Evolutionary conservation across 2,888 invertebrate genomes (phyloP).

Genomic region (Nephrocerus scutellatus): DNA sequence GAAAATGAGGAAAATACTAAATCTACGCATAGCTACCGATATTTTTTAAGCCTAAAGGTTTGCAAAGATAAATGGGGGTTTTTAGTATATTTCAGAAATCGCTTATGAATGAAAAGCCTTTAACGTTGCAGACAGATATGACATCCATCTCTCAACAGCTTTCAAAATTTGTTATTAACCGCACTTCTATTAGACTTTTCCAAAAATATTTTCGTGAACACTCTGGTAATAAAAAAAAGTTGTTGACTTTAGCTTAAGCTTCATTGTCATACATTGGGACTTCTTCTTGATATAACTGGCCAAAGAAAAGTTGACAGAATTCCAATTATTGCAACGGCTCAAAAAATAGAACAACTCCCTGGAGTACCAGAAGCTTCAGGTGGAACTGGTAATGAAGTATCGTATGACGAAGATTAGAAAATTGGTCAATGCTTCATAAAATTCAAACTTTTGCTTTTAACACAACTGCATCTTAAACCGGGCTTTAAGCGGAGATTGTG

Average conservation of each 20-base stretch:
- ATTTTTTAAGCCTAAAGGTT: no score
- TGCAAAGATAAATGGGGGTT: no score
- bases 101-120: no score
- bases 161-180: no score
- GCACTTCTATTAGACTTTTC: background rate
- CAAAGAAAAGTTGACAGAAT: constrained; percentile 9
- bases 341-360: constrained; percentile 8
- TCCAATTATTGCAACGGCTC: constrained; percentile 5
- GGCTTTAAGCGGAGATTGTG: constrained; percentile 7
- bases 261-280: constrained; percentile 4
- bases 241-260: background rate
- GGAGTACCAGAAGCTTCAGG: constrained; percentile 9
- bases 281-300: no score
- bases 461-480: constrained; percentile 8
- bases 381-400: constrained; percentile 10
- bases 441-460: constrained; percentile 7
- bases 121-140: constrained; percentile 8
- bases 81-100: no score
- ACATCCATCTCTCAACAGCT: constrained; percentile 2
- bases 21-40: no score
- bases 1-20: no score
- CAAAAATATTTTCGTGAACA: constrained; percentile 5
- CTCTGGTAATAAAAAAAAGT: constrained; percentile 4
- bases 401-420: constrained; percentile 3
- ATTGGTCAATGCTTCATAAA: constrained; percentile 5